Base-by-base conservation (phyloP, 2,113 vertebrate species). In the Sorex araneus region DNA sequence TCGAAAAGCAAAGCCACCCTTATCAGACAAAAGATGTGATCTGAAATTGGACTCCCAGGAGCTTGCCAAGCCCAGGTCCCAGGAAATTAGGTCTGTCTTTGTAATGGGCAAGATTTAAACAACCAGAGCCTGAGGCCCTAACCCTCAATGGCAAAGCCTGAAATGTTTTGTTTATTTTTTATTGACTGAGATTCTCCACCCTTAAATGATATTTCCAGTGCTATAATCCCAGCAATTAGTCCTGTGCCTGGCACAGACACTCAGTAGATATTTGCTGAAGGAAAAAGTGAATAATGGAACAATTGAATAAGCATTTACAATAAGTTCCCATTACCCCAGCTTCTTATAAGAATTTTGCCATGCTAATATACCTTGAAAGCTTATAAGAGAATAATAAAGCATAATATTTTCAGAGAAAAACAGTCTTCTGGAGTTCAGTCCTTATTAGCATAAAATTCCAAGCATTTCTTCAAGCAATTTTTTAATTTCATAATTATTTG, bases 401-500 rank as follows among this genome's bases (percentile, higher is more conserved):
- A n/a, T 40, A 93, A 70, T 43, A 76, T 82, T 92, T 95, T 95
- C 63, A 92, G 63, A 84, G 84, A 63, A 87, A 90, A 93, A 43
- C 15, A 89, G 9, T 57, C 40, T 12, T 78, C 34, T 86, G 66
- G 80, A 91, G 23, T 89, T 82, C 85, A 34, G 73, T 57, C 23
- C 34, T 57, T 23, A 81, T 94, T 91, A 94, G 69, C 76, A 89
- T 84, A 93, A 89, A 95, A 89, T 89, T 89, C 84, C 70, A 78
- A 87, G 74, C 73, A 66, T 90, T 89, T 21, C 28, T 95, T 82
- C 40, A 80, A 93, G 84, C 63, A 87, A 64, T 84, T 93, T 95
- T 95, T 94, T 84, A 81, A 93, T 78, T 92, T 90, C 73, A 92
- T 88, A 94, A 91, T 95, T 95, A 87, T 87, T 93, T 91, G 89